Conservation (phyloP, 2,797 vertebrate genomes). For the Smutsia gigantea region DNA sequence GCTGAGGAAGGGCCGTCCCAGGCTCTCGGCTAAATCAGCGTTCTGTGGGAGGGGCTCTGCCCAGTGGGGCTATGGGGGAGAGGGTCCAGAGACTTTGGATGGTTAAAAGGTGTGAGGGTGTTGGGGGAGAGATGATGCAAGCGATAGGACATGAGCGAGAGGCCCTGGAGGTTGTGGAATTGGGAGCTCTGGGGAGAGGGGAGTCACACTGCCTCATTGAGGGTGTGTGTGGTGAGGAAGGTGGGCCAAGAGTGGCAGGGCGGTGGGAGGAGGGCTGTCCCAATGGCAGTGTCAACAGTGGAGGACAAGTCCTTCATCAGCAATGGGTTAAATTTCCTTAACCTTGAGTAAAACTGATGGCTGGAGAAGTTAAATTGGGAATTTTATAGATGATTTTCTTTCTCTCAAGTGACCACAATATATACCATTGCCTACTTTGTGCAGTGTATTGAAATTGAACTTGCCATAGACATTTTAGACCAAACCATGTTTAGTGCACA, state of each 20-base stretch:
- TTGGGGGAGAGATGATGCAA: background rate
- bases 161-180: background rate
- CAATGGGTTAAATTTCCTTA: constrained; percentile 11
- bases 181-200: background rate
- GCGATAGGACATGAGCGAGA: background rate
- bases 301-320: background rate
- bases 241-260: background rate
- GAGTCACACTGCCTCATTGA: background rate
- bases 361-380: background rate
- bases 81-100: background rate
- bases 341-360: background rate
- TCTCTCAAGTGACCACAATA: background rate
- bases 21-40: background rate
- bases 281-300: background rate
- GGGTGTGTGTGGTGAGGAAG: background rate
- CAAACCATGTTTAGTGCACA: background rate
- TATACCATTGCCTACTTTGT: background rate
- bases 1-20: background rate
- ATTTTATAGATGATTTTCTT: background rate
- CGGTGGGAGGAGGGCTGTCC: background rate
- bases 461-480: background rate
- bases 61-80: background rate
- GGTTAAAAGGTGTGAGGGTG: background rate
- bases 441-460: background rate
- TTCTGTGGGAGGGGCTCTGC: background rate